phyloP scores from a whole-genome alignment of 2,113 vertebrate species.

The Trinectes maculatus region DNA sequence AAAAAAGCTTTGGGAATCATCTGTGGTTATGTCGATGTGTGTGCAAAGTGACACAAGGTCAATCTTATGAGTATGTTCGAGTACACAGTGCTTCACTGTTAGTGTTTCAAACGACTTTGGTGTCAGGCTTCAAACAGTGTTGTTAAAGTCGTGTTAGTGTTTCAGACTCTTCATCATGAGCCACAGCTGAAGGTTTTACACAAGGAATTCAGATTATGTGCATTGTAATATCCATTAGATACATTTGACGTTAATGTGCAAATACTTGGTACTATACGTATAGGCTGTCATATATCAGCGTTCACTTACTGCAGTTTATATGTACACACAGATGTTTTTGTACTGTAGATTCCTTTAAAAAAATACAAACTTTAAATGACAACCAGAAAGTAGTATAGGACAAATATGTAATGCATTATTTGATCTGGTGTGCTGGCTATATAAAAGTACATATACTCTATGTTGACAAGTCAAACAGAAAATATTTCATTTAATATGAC shows the following conservation, averaged over 20 bases:
- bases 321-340: constrained; percentile 11
- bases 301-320: constrained; percentile 31
- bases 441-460: constrained; percentile 39
- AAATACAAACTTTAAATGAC: constrained; percentile 41
- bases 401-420: constrained; percentile 46
- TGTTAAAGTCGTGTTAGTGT: constrained; percentile 35
- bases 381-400: constrained; percentile 46
- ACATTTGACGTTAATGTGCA: constrained; percentile 41
- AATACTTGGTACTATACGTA: constrained; percentile 46
- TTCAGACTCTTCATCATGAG: constrained; percentile 22
- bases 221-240: constrained; percentile 24
- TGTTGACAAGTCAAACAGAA: constrained; percentile 17
- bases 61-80: background rate
- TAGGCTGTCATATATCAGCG: constrained; percentile 33
- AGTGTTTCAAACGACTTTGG: constrained; percentile 3
- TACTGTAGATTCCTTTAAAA: constrained; percentile 54
- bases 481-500: constrained; percentile 23
- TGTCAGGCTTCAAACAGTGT: constrained; percentile 17
- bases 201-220: constrained; percentile 21
- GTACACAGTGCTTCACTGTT: constrained; percentile 8
- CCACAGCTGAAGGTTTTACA: constrained; percentile 2
- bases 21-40: background rate
- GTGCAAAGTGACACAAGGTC: background rate
- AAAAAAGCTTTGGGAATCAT: background rate
- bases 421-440: constrained; percentile 44